Percentiles rank a stretch among this genome's conserved stretches.
Conservation (phyloP, 1,140 invertebrate genomes). For the Drosophila rufa region DNA sequence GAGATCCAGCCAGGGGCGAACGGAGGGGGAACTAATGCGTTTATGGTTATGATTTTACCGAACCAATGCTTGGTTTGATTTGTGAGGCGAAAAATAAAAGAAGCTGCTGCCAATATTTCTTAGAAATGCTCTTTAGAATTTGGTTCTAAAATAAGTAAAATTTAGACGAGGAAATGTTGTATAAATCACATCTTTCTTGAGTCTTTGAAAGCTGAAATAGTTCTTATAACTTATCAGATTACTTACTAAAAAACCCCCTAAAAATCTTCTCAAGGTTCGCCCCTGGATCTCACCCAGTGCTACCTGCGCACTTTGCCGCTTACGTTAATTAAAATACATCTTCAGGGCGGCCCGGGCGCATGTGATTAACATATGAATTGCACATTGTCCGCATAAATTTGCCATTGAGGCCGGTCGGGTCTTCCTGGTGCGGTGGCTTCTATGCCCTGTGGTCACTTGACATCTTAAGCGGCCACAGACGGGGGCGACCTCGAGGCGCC, state of each 20-base stretch:
- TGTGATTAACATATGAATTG: slow-evolving; percentile 83
- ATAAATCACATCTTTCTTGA: no score
- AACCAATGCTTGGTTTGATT: background rate
- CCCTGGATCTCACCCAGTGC: background rate
- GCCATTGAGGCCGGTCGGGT: slow-evolving; percentile 55
- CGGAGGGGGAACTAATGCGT: background rate
- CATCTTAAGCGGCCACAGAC: slow-evolving; percentile 66
- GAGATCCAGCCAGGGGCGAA: slow-evolving; percentile 9
- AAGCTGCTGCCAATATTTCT: background rate
- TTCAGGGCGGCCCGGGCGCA: slow-evolving; percentile 27
- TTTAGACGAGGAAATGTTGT: background rate
- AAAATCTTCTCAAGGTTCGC: background rate
- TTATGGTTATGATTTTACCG: background rate
- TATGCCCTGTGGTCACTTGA: slow-evolving; percentile 72
- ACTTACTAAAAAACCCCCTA: background rate
- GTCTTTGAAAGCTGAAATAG: no score
- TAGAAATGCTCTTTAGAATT: background rate
- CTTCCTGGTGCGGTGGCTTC: slow-evolving; percentile 17
- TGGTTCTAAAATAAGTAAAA: background rate
- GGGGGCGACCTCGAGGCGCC: slow-evolving; percentile 71
- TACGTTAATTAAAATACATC: slow-evolving; percentile 75
- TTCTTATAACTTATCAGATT: no score
- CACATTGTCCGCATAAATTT: slow-evolving; percentile 81
- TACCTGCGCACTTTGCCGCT: slow-evolving; percentile 73
- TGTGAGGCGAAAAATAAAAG: background rate